Base-by-base conservation (phyloP, 1,140 invertebrate genomes). In the Acromyrmex heyeri region DNA sequence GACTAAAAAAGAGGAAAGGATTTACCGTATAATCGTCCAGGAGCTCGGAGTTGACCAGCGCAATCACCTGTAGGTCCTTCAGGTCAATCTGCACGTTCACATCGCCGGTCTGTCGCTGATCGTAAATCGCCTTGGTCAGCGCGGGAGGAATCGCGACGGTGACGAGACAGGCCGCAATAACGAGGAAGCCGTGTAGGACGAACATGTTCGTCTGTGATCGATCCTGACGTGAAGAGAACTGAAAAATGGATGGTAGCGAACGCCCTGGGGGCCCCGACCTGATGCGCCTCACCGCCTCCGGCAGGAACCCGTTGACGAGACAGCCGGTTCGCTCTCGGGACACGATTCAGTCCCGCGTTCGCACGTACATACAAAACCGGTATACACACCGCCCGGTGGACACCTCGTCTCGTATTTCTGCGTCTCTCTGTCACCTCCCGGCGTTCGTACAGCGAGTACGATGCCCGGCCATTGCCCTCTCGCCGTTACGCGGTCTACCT, bases 31-130 rank as follows among this genome's bases (percentile, higher is more conserved):
- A 95, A 93, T 96, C 95, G 24, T 95, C 95, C 73, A 96, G 91
- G 0, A 94, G 24, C 24, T 96, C 96, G 76, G 96, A 96, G 76
- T 96, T 94, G 24, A 97, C 88, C 53, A 98, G 91, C 48, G 97
- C 97, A 86, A 97, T 95, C 88, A 98, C 96, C 91, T 97, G 96
- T 73, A 98, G 94, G 94, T 98, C 97, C 94, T 98, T 98, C 70
- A 98, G 93, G 92, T 97, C 96, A 64, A 98, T 95, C 91, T 97
- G 97, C 61, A 98, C 96, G 94, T 98, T 98, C 87, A 97, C 95
- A 83, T 97, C 96, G 4, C 97, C 97, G 1, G 96, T 96, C 93
- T 98, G 97, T 50, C 97, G 96, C 92, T 98, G 97, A 94, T 98
- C 97, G 93, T 96, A 97, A 27, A 92, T 55, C 55, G 30, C 90